Evolutionary conservation across 2,113 vertebrate species (phyloP).

Genomic region (Chaenogobius annularis): DNA sequence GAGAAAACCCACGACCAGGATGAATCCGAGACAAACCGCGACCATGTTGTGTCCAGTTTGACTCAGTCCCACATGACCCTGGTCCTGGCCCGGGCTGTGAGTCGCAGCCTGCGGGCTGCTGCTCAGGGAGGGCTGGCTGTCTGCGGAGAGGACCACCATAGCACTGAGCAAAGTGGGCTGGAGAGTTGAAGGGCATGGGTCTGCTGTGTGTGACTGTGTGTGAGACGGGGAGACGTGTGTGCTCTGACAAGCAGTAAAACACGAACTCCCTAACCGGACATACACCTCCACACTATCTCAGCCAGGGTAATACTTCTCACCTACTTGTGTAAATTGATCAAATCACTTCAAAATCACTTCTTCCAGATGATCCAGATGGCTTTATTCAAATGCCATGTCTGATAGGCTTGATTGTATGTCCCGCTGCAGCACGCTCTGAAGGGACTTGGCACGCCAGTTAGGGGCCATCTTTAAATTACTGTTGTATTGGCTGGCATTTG

Average conservation of each 20-base stretch:
- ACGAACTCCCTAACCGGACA: neutral
- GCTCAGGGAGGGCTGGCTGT: constrained; percentile 42
- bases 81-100: constrained; percentile 7
- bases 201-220: neutral
- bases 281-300: neutral
- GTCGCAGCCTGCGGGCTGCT: constrained; percentile 28
- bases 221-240: constrained; percentile 3
- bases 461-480: too few relatives aligned
- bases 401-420: constrained; percentile 18
- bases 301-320: neutral
- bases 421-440: too few relatives aligned
- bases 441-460: too few relatives aligned
- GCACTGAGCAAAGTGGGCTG: constrained; percentile 5
- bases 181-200: constrained; percentile 11
- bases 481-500: too few relatives aligned
- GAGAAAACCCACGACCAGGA: constrained; percentile 67
- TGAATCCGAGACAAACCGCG: constrained; percentile 72
- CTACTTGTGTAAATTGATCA: constrained; percentile 17
- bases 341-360: neutral
- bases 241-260: constrained; percentile 7
- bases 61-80: constrained; percentile 54
- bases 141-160: constrained; percentile 69
- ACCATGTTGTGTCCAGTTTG: constrained; percentile 68
- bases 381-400: constrained; percentile 10
- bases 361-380: too few relatives aligned